Conservation (phyloP, 1,140 invertebrate genomes). For the Rhopalosiphum padi region DNA sequence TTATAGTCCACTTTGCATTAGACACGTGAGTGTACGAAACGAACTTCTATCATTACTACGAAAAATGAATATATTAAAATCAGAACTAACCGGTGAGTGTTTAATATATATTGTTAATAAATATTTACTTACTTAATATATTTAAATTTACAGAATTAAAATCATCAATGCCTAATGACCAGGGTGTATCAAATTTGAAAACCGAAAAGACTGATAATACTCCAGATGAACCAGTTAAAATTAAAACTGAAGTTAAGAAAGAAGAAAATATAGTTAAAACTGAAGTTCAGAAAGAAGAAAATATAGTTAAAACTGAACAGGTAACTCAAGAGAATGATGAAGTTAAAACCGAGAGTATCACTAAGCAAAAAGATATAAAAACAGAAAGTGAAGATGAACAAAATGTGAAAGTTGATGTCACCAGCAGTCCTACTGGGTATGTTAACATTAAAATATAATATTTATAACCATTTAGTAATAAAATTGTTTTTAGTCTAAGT, state of each 20-base stretch:
- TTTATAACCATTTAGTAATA: not conserved
- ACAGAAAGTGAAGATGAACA: constrained; percentile 64
- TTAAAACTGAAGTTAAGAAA: constrained; percentile 58
- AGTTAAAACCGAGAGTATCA: constrained; percentile 58
- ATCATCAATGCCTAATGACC: not conserved
- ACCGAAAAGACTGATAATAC: not conserved
- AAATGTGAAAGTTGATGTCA: constrained; percentile 61
- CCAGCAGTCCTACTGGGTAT: constrained; percentile 43
- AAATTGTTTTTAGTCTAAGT: constrained; percentile 22
- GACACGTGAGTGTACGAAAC: constrained; percentile 45
- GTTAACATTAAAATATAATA: not conserved
- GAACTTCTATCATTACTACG: constrained; percentile 32
- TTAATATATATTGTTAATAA: not conserved
- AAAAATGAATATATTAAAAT: constrained; percentile 44
- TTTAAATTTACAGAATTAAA: constrained; percentile 29
- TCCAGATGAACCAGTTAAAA: not conserved
- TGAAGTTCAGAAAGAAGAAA: constrained; percentile 58
- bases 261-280: constrained; percentile 53
- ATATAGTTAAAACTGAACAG: constrained; percentile 51
- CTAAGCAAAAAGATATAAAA: constrained; percentile 61
- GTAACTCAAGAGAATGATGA: constrained; percentile 43
- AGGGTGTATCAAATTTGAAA: not conserved
- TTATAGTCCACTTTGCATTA: constrained; percentile 49
- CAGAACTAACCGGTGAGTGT: constrained; percentile 19
- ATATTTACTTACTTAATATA: not conserved